Evolutionary conservation across 2,888 invertebrate species (phyloP), one percentile per base, ranked within the genome.

Genomic region (Drosophila cognata): DNA sequence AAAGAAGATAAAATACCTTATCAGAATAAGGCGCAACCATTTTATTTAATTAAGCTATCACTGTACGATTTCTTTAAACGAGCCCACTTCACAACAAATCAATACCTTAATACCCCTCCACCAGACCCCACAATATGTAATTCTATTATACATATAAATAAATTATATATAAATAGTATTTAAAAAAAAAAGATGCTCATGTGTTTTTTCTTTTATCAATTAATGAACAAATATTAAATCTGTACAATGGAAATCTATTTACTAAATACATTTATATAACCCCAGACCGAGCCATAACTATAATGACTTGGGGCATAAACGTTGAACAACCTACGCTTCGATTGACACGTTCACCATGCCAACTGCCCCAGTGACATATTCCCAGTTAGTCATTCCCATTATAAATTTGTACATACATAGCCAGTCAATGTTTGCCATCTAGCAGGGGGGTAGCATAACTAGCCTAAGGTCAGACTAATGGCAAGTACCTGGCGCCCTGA

Each of bases 121-220:
- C 75, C 76, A 67, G 56, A 56, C 38, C 73, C 63, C 72, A 69
- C 62, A 71, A 81, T 79, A 90, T 88, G 87, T 90, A 90, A 88
- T 88, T 88, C 87, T 86, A 88, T 79, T 70, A 88, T 87, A 90
- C 86, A 88, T 87, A 90, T 88, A 88, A 88, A 88, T 90, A 89
- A 88, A 88, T 88, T 84, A 84, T 90, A 87, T 84, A 87, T 90
- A 88, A 85, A 88, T 87, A 88, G 87, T 88, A 90, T 88, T 87
- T 88, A 87, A 89, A 88, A 59, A 64, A 46, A 74, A 60, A 35
- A 21, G 11, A 18, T 6, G 10, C 25, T 18, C 10, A 4, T 21
- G 13, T 38, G 33, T 74, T 69, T 66, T 51, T 51, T 8, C 5
- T 21, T 48, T 41, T 46, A 46, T 16, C 8, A 21, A 13, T 43